Evolutionary conservation across 2,888 invertebrate species (phyloP), one percentile per base, ranked within the genome.

Genomic region (Myathropa florea): DNA sequence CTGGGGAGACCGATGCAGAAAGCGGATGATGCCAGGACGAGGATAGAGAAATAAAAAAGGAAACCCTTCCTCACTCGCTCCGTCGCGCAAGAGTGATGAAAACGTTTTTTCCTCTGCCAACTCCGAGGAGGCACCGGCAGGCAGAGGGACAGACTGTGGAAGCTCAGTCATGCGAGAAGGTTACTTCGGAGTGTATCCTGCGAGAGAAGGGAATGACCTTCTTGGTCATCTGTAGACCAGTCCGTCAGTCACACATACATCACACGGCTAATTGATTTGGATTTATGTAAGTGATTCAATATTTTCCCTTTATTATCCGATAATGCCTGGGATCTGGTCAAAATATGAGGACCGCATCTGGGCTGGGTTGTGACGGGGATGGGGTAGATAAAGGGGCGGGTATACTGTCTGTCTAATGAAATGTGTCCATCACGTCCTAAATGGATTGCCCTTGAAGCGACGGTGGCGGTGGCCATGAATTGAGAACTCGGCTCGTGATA

Each of bases 251-350:
- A 46, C 71, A 21, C 65, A 75, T 65, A 59, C 59, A 76, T 75
- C 75, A 60, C 65, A 67, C 59, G 59, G 75, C 65, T 76, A 76
- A 76, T 76, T 76, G 75, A 67, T 76, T 76, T 60, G 12, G 60
- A 67, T 60, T 67, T 39, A 46, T 67, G 59, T 67, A 65, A 26
- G n/a, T 36, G 57, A 59, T 60, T 67, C 39, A 21, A 67, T 65
- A 76, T 46, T 67, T 65, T 46, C 10, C 24, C 57, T 57, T 57
- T 46, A 75, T 75, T 73, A 60, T 59, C 36, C 59, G 39, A 70
- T 70, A 23, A 72, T 64, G 64, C 26, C 21, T 36, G 33, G 60
- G 60, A 33, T 24, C 70, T 14, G 30, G n/a, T 57, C 36, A 24
- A 57, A 70, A 59, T 12, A 24, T 59, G 26, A n/a, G 24, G n/a